Conservation (phyloP, 2,113 vertebrate genomes). For the Hylia prasina region DNA sequence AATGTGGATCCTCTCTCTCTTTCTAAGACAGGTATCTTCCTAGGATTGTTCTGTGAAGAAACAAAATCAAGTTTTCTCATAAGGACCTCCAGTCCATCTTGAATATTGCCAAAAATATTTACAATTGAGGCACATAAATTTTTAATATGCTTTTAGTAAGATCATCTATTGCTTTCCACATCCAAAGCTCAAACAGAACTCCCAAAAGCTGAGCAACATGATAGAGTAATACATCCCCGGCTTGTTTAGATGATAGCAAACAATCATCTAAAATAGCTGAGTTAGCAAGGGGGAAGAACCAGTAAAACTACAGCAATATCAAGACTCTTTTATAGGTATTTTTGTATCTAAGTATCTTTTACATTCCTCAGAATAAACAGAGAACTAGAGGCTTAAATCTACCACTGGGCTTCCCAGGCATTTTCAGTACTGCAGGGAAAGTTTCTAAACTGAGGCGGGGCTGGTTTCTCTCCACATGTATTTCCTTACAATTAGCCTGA, state of each 20-base stretch:
- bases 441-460: not conserved
- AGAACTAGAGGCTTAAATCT: not conserved
- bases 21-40: not conserved
- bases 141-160: not conserved
- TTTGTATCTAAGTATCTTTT: not conserved
- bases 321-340: not conserved
- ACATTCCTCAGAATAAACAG: not conserved
- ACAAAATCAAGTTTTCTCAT: not conserved
- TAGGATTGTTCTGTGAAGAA: not conserved
- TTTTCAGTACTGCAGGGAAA: not conserved
- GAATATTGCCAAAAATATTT: not conserved
- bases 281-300: not conserved
- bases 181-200: conserved; percentile 4
- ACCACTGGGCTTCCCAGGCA: not conserved
- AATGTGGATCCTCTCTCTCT: accelerated
- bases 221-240: not conserved
- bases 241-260: not conserved
- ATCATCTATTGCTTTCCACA: not conserved
- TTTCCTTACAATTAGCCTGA: not conserved
- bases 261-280: not conserved
- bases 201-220: not conserved
- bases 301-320: not conserved
- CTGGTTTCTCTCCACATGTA: not conserved
- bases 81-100: not conserved
- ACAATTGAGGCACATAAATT: not conserved